phyloP scores from a whole-genome alignment of 2,888 invertebrate genomes.

The Noctuana brunneofusca region DNA sequence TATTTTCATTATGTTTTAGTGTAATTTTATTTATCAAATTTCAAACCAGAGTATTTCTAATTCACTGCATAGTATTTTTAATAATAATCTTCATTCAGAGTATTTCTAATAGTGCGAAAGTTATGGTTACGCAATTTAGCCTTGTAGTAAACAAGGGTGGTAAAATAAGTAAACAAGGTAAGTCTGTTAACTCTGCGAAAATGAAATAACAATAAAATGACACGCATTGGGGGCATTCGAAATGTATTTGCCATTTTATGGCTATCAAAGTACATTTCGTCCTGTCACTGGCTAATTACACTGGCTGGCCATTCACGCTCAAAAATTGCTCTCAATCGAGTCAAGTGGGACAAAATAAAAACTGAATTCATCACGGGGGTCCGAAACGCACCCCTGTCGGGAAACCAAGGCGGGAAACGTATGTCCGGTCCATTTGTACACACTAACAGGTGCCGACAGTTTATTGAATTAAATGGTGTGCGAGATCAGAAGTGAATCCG shows the following conservation, averaged over 20 bases:
- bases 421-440: conserved; percentile 79
- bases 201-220: background rate
- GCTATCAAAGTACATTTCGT: conserved; percentile 77
- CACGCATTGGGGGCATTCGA: conserved; percentile 15
- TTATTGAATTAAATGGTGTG: conserved; percentile 75
- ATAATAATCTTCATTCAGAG: no score
- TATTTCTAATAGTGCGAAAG: no score
- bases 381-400: conserved; percentile 67
- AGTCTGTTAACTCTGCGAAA: background rate
- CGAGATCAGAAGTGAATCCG: conserved; percentile 46
- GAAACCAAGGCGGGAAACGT: conserved; percentile 75
- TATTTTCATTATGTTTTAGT: no score
- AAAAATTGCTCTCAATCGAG: conserved; percentile 81
- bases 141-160: background rate
- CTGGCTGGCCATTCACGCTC: conserved; percentile 78
- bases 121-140: no score
- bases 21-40: no score
- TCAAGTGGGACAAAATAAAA: conserved; percentile 81
- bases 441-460: conserved; percentile 77
- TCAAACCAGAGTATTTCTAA: no score
- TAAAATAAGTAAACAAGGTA: no score
- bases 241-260: conserved; percentile 54
- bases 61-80: no score
- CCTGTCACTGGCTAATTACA: conserved; percentile 79
- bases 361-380: conserved; percentile 77